Evolutionary conservation across 2,113 vertebrate genomes (phyloP).

Genomic region (Bos taurus): DNA sequence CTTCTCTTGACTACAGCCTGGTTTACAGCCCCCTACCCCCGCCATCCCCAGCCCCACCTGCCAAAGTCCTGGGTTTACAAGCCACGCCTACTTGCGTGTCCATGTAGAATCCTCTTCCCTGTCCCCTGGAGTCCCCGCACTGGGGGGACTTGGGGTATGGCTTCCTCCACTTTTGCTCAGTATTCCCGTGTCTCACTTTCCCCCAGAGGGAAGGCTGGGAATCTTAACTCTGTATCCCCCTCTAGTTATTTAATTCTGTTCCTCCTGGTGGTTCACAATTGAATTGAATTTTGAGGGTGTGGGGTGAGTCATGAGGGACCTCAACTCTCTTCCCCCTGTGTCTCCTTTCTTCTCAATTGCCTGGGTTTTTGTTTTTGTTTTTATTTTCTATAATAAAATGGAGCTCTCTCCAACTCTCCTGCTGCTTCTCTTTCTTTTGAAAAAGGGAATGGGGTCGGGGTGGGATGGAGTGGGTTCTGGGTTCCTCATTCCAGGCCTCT

Average conservation of each 20-base stretch:
- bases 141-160: not conserved
- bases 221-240: not conserved
- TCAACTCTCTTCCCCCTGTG: not conserved
- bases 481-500: not conserved
- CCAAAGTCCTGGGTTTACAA: conserved; percentile 46
- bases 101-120: not conserved
- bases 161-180: conserved; percentile 49
- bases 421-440: not conserved
- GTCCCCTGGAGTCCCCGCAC: not conserved
- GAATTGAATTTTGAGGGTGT: not conserved
- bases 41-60: not conserved
- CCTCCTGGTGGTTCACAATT: not conserved
- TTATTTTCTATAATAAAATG: conserved; percentile 68
- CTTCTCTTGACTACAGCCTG: not conserved
- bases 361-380: not conserved
- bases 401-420: not conserved
- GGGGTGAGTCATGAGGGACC: not conserved
- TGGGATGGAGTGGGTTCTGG: not conserved
- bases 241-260: conserved; percentile 53
- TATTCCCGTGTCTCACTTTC: conserved; percentile 48
- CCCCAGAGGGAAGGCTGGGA: conserved; percentile 8
- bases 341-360: not conserved
- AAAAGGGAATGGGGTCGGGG: not conserved
- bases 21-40: conserved; percentile 18
- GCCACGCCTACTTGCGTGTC: not conserved